Evolutionary conservation across 2,113 vertebrate species (phyloP).

Genomic region (Steatornis caripensis): DNA sequence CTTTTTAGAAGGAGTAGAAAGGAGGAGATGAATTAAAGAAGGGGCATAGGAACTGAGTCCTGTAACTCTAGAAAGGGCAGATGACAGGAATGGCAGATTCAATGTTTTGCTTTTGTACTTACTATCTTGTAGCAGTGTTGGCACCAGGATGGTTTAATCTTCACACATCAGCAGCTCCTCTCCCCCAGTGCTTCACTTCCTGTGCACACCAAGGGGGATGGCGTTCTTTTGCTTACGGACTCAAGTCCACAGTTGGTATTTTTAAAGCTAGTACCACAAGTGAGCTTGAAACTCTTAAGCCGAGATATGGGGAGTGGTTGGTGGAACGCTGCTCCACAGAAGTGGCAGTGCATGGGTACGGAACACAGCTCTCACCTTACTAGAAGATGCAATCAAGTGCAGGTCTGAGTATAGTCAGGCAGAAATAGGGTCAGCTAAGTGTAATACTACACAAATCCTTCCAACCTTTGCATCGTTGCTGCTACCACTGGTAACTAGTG

Average conservation of each 20-base stretch:
- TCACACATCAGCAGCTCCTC: neutral
- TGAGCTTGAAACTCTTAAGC: neutral
- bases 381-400: accelerated
- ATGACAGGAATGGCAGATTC: neutral
- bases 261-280: neutral
- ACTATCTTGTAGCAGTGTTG: neutral
- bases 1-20: neutral
- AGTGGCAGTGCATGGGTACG: accelerated
- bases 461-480: neutral
- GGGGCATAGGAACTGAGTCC: neutral
- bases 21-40: neutral
- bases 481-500: neutral
- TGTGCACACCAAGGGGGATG: too few relatives aligned
- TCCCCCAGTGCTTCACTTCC: neutral
- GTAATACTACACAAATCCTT: neutral
- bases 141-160: neutral
- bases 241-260: neutral
- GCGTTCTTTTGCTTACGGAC: too few relatives aligned
- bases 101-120: neutral
- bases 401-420: neutral
- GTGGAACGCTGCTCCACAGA: neutral
- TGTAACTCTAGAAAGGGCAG: neutral
- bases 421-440: neutral
- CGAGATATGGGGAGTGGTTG: neutral
- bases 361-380: neutral